A percentile compares a stretch with the other conserved stretches of the same genome.
phyloP scores from a whole-genome alignment of 2,888 invertebrate genomes.

The Elegia similella region DNA sequence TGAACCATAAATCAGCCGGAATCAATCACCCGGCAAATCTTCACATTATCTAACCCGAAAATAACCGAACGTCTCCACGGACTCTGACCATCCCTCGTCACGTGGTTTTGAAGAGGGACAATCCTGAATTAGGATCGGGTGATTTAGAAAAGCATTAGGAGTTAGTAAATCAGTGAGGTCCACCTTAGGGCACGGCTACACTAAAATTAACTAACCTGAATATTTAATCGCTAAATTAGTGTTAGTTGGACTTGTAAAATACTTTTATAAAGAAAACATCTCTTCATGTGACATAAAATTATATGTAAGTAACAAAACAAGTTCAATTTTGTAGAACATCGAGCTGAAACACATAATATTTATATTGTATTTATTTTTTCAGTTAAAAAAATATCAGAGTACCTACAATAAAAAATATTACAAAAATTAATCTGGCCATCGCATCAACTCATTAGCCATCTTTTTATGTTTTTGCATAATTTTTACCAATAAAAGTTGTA shows the following conservation, averaged over 20 bases:
- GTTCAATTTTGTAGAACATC: too few species aligned
- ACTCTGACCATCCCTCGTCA: constrained; percentile 57
- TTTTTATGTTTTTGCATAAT: too few species aligned
- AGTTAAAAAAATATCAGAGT: too few species aligned
- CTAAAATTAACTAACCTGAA: neutral
- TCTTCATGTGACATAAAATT: too few species aligned
- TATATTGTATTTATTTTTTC: too few species aligned
- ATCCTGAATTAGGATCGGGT: constrained; percentile 61
- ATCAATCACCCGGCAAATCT: constrained; percentile 61
- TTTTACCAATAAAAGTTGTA: too few species aligned
- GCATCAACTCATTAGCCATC: too few species aligned
- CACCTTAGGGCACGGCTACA: constrained; percentile 60
- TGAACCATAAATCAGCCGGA: constrained; percentile 47
- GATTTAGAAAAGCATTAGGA: constrained; percentile 67
- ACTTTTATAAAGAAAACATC: too few species aligned
- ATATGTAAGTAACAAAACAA: too few species aligned
- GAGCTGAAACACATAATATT: too few species aligned
- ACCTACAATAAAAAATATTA: too few species aligned
- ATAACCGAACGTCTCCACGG: constrained; percentile 51
- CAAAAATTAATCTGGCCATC: too few species aligned
- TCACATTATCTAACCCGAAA: constrained; percentile 40
- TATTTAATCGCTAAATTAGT: neutral
- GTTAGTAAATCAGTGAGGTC: constrained; percentile 70
- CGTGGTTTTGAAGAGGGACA: constrained; percentile 72
- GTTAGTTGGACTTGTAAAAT: neutral